Percentiles rank a stretch among this genome's conserved stretches.
Conservation (phyloP, 2,113 vertebrate genomes). For the Craseonycteris thonglongyai region DNA sequence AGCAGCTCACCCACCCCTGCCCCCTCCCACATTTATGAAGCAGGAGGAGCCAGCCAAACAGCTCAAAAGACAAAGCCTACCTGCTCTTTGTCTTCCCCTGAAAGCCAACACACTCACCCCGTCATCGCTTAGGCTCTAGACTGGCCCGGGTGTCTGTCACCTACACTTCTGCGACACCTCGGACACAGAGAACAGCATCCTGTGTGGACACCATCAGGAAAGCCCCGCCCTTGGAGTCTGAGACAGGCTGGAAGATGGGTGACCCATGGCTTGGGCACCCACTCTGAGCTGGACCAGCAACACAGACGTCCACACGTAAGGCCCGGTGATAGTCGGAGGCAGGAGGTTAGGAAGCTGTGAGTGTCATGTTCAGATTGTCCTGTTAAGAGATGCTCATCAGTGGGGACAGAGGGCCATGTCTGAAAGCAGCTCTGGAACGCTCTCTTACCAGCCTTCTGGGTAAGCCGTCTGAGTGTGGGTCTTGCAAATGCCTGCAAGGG, state of each 20-base stretch:
- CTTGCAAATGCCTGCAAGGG: not conserved
- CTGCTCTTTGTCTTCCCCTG: constrained; percentile 44
- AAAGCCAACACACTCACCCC: constrained; percentile 55
- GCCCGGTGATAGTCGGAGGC: not conserved
- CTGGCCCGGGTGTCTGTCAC: not conserved
- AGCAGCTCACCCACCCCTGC: too few species aligned
- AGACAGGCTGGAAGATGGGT: too few species aligned
- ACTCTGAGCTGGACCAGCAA: rapidly evolving
- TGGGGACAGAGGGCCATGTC: rapidly evolving
- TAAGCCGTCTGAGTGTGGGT: not conserved
- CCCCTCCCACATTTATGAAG: constrained; percentile 79
- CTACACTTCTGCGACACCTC: not conserved
- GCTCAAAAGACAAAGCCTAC: constrained; percentile 63
- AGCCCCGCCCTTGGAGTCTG: rapidly evolving
- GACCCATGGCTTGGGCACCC: rapidly evolving
- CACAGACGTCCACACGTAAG: not conserved
- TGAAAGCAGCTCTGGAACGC: not conserved
- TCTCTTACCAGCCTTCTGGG: not conserved
- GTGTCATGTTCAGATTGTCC: too few species aligned
- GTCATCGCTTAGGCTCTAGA: constrained; percentile 58
- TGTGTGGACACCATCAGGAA: not conserved
- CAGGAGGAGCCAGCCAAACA: constrained; percentile 76
- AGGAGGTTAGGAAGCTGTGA: not conserved
- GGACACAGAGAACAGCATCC: rapidly evolving
- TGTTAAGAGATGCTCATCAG: not conserved